Conservation (phyloP, 2,888 invertebrate species). For the Pilophorus perplexus region DNA sequence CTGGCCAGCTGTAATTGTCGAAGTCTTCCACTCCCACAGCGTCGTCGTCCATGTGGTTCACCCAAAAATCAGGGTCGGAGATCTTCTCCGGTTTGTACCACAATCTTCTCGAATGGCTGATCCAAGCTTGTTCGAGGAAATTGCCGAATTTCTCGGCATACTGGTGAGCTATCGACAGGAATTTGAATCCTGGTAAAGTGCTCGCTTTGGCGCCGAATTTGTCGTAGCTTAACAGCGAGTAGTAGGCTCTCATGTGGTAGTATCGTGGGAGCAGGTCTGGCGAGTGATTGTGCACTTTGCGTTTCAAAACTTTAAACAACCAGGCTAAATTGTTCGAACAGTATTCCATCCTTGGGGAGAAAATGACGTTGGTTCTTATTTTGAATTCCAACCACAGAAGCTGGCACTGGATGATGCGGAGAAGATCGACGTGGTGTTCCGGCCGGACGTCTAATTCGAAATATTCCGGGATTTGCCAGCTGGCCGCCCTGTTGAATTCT, state of each 20-base stretch:
- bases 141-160: constrained; percentile 20
- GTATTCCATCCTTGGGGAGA: constrained; percentile 31
- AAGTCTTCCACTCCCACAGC: constrained; percentile 29
- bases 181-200: constrained; percentile 22
- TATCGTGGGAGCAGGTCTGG: constrained; percentile 27
- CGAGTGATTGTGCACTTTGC: constrained; percentile 4
- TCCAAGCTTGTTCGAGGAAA: constrained; percentile 35
- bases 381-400: constrained; percentile 36
- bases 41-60: constrained; percentile 36
- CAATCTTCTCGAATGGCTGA: constrained; percentile 31
- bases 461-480: constrained; percentile 33
- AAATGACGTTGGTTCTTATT: constrained; percentile 5
- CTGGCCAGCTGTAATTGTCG: constrained; percentile 28
- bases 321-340: neutral
- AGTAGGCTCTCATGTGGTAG: constrained; percentile 34
- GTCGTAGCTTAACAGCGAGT: constrained; percentile 9
- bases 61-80: constrained; percentile 32
- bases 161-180: neutral
- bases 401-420: constrained; percentile 34
- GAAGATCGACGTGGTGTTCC: neutral
- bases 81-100: constrained; percentile 38
- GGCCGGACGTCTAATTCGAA: constrained; percentile 17
- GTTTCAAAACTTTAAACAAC: constrained; percentile 15
- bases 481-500: constrained; percentile 31
- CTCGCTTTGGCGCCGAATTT: constrained; percentile 24